phyloP scores from a whole-genome alignment of 1,140 invertebrate genomes.

The Zaprionus ornatus region DNA sequence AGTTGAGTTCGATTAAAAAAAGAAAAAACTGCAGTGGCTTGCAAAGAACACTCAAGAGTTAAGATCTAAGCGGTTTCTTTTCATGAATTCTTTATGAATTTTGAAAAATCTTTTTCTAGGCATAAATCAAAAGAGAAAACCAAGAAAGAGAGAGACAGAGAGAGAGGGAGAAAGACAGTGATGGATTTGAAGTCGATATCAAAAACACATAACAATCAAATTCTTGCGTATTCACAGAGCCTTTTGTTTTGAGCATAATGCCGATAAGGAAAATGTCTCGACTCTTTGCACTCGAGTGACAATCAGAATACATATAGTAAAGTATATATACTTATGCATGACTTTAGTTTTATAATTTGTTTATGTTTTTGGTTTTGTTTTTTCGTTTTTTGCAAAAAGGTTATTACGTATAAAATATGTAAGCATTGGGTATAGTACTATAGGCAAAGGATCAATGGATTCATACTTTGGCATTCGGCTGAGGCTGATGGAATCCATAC shows the following conservation, averaged over 20 bases:
- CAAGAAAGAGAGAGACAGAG: not conserved
- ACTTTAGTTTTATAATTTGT: slow-evolving; percentile 39
- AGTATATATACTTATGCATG: slow-evolving; percentile 67
- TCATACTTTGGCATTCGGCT: slow-evolving; percentile 84
- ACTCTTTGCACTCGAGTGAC: slow-evolving; percentile 46
- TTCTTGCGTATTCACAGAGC: slow-evolving; percentile 41
- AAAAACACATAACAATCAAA: slow-evolving; percentile 64
- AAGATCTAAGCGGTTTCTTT: not conserved
- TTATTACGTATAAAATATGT: slow-evolving; percentile 55
- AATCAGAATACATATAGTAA: slow-evolving; percentile 64
- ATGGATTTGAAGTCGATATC: slow-evolving; percentile 6
- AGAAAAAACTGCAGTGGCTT: not conserved
- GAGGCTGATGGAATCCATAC: slow-evolving; percentile 83
- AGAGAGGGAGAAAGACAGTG: not conserved
- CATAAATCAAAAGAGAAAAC: slow-evolving; percentile 22
- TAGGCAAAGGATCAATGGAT: slow-evolving; percentile 64
- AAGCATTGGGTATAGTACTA: slow-evolving; percentile 52
- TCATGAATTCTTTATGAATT: slow-evolving; percentile 7
- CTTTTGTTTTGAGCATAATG: slow-evolving; percentile 29
- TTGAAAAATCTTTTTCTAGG: slow-evolving; percentile 17
- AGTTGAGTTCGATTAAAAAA: not conserved
- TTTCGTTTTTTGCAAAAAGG: slow-evolving; percentile 57
- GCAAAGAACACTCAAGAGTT: not conserved
- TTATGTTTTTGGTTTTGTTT: slow-evolving; percentile 8
- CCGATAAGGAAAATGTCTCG: slow-evolving; percentile 48